Conservation (phyloP, 2,113 vertebrate species). For the Brachionichthys hirsutus region DNA sequence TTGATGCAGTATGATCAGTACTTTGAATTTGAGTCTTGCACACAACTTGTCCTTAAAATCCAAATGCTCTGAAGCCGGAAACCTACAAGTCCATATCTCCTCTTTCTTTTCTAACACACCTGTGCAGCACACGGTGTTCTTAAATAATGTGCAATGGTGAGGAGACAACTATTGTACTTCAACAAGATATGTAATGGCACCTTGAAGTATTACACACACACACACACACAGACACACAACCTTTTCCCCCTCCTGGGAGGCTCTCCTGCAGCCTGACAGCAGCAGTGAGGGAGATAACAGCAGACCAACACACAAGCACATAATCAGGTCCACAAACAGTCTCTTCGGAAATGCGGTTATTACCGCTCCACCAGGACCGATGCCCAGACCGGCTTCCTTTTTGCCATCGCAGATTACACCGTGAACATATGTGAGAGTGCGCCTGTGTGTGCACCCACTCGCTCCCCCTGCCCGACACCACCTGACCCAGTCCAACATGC, state of each 20-base stretch:
- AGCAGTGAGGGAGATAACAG: conserved; percentile 68
- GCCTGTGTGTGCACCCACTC: conserved; percentile 46
- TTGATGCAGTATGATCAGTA: too few relatives aligned
- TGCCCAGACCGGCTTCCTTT: conserved; percentile 67
- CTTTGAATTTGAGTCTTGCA: too few relatives aligned
- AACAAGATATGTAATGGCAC: conserved; percentile 40
- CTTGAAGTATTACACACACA: conserved; percentile 42
- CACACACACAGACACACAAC: conserved; percentile 20
- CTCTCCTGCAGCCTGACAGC: conserved; percentile 66
- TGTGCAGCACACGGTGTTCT: too few relatives aligned
- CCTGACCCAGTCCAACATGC: conserved; percentile 51
- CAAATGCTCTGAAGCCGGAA: too few relatives aligned
- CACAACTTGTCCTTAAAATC: too few relatives aligned
- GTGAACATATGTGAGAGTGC: conserved; percentile 46
- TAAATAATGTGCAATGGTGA: neutral
- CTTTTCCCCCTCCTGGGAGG: conserved; percentile 33
- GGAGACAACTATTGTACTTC: conserved; percentile 29
- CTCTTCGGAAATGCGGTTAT: conserved; percentile 68
- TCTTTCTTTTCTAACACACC: too few relatives aligned
- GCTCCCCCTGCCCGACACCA: conserved; percentile 38
- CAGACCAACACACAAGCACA: conserved; percentile 40
- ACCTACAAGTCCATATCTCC: too few relatives aligned
- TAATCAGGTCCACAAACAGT: conserved; percentile 18
- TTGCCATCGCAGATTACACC: conserved; percentile 70
- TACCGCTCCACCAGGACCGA: conserved; percentile 60